phyloP scores from a whole-genome alignment of 1,140 invertebrate species.

The Drosophila insularis region DNA sequence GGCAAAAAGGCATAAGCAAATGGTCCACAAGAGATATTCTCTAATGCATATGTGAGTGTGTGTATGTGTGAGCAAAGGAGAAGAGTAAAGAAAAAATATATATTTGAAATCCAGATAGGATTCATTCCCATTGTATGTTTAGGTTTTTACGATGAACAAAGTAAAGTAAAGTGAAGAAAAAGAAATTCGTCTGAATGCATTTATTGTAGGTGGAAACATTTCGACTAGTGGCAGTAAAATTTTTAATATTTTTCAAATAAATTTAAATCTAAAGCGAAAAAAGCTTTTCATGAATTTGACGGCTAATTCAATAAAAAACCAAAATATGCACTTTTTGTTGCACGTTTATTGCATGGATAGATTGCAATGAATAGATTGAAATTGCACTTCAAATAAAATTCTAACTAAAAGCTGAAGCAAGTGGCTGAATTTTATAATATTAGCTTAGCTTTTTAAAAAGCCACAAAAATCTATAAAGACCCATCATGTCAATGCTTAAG shows the following conservation, averaged over 20 bases:
- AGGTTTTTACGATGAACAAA: conserved; percentile 5
- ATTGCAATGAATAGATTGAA: too few species aligned
- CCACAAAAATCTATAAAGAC: too few species aligned
- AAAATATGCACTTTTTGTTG: neutral
- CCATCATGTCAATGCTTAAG: too few species aligned
- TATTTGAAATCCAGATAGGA: conserved; percentile 42
- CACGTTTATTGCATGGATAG: neutral
- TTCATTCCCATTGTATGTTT: conserved; percentile 20
- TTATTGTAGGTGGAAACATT: neutral
- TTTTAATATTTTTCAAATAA: neutral
- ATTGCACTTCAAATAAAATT: too few species aligned
- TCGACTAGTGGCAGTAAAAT: neutral
- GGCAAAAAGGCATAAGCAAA: conserved; percentile 67
- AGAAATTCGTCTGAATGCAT: conserved; percentile 27
- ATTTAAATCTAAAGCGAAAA: neutral
- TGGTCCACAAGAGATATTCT: conserved; percentile 35
- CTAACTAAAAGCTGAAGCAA: too few species aligned
- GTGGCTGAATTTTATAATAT: too few species aligned
- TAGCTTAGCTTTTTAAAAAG: too few species aligned
- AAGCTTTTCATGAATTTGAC: too few species aligned
- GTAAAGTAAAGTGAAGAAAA: neutral
- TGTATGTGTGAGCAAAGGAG: neutral
- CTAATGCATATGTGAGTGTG: conserved; percentile 13
- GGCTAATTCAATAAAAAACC: neutral
- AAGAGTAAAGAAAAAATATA: conserved; percentile 17